Conservation (phyloP, 64 coral and sea anemone species). For the Hydrozoanthus tunicans region DNA sequence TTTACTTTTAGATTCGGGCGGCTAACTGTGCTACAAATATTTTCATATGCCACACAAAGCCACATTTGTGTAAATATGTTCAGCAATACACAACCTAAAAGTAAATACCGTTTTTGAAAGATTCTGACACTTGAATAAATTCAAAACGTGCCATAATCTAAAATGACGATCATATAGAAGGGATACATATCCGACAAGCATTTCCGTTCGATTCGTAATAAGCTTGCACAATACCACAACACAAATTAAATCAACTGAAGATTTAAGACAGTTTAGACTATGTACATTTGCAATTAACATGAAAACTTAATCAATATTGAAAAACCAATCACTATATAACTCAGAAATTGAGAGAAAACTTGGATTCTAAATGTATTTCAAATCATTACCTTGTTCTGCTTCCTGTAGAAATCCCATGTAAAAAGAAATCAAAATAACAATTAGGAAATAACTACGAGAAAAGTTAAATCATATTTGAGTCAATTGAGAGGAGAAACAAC, state of each 20-base stretch:
- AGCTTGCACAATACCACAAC: neutral
- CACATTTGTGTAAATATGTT: neutral
- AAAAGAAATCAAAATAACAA: conserved; percentile 36
- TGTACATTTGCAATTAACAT: neutral
- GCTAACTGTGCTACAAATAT: too few species aligned
- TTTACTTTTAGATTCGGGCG: too few species aligned
- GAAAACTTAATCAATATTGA: neutral
- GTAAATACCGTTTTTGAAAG: neutral
- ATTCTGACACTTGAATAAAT: neutral
- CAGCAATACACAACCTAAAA: neutral
- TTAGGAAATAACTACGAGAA: conserved; percentile 17
- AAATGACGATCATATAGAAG: neutral
- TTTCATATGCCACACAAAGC: too few species aligned
- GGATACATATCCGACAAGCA: neutral
- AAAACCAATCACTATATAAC: neutral
- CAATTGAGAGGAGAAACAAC: neutral
- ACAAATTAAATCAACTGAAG: neutral
- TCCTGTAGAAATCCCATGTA: conserved; percentile 2
- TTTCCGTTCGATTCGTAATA: neutral
- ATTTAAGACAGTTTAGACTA: neutral
- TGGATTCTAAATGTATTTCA: neutral
- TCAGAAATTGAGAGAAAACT: neutral
- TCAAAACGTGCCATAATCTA: neutral
- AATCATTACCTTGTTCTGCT: conserved; percentile 35
- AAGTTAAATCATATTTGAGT: conserved; percentile 14